phyloP scores from a whole-genome alignment of 2,113 vertebrate genomes.

The Microtus ochrogaster region DNA sequence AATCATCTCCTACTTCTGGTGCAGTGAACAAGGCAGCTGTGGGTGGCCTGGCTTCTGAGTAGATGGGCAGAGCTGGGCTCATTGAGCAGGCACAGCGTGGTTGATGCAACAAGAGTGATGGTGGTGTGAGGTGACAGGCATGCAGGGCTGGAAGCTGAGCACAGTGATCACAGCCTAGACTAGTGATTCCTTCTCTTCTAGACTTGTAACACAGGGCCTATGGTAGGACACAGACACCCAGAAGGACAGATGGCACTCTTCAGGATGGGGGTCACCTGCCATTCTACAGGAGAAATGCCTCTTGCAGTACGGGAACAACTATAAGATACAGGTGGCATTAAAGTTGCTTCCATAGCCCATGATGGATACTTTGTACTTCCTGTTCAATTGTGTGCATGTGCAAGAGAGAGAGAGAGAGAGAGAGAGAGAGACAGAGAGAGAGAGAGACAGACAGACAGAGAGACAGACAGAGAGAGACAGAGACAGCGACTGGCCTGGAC shows the following conservation, averaged over 20 bases:
- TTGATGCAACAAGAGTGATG: rapidly evolving
- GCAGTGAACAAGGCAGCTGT: rapidly evolving
- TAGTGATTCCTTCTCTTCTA: not conserved
- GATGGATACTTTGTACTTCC: too few species aligned
- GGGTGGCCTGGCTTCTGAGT: rapidly evolving
- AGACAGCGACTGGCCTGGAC: not conserved
- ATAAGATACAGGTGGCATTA: too few species aligned
- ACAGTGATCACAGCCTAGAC: rapidly evolving
- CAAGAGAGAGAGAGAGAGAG: rapidly evolving
- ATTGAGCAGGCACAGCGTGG: not conserved
- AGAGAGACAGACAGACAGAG: too few species aligned
- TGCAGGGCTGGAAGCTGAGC: rapidly evolving
- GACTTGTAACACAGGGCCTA: not conserved
- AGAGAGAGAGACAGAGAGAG: too few species aligned
- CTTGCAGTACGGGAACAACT: not conserved
- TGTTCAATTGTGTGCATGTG: not conserved
- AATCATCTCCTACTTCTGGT: rapidly evolving
- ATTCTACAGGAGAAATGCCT: too few species aligned
- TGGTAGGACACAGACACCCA: too few species aligned
- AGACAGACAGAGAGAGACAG: not conserved
- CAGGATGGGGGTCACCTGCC: too few species aligned
- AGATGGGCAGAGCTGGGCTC: not conserved
- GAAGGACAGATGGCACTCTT: not conserved
- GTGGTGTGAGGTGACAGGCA: rapidly evolving
- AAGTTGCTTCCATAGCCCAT: rapidly evolving